Evolutionary conservation across 2,113 vertebrate genomes (phyloP).

Genomic region (Hipposideros armiger): DNA sequence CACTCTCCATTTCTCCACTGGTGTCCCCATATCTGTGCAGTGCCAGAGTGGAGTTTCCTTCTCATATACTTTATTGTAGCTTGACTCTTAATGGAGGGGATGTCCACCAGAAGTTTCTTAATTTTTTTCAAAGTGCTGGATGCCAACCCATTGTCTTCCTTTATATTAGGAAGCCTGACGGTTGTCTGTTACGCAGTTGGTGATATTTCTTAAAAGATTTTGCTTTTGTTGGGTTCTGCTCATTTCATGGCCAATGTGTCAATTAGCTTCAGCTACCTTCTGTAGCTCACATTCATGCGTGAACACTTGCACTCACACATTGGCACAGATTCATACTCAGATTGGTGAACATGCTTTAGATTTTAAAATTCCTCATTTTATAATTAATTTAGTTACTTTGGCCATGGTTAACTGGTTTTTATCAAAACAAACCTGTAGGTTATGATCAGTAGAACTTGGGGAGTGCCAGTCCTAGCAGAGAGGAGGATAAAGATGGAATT

Average conservation of each 20-base stretch:
- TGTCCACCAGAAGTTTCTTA: neutral
- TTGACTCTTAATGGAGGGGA: neutral
- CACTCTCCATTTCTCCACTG: neutral
- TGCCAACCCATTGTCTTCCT: neutral
- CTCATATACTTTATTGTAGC: neutral
- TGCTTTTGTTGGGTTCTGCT: constrained; percentile 39
- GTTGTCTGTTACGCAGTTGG: neutral
- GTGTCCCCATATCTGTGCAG: neutral
- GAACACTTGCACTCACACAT: neutral
- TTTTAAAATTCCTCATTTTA: constrained; percentile 27
- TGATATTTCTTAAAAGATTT: neutral
- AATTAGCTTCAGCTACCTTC: neutral
- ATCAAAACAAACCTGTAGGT: constrained; percentile 24
- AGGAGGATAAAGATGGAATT: neutral
- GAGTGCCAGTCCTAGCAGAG: neutral
- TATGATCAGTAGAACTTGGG: neutral
- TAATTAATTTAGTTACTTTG: neutral
- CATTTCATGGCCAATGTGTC: neutral
- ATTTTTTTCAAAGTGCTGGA: neutral
- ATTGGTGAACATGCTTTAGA: constrained; percentile 25
- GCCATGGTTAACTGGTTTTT: neutral
- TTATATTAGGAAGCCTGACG: neutral
- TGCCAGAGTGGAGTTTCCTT: neutral
- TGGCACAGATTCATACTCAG: neutral
- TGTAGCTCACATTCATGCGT: neutral